Evolutionary conservation across 2,888 invertebrate species (phyloP), one percentile per base, ranked within the genome.

Genomic region (Sacculina carcini): DNA sequence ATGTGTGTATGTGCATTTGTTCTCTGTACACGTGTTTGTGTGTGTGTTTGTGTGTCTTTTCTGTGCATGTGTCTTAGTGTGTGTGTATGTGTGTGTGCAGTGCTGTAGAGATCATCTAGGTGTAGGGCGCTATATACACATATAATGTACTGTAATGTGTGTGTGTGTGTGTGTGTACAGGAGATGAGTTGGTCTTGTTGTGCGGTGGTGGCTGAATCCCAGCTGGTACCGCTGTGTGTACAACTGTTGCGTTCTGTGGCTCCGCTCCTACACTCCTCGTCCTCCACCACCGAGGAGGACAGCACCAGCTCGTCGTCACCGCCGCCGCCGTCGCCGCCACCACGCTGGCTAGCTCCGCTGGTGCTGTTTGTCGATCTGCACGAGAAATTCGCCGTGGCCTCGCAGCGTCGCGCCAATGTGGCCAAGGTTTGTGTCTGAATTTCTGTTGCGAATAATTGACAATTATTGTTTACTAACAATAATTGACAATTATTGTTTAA

Each of bases 301-400:
- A n/a, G n/a, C n/a, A n/a, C n/a, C n/a, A n/a, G n/a, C n/a, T n/a
- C n/a, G n/a, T 23, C 6, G 9, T 19, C 12, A n/a, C 29, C 31
- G 21, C 29, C 23, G 26, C n/a, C n/a, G n/a, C 24, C n/a, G n/a
- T n/a, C n/a, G n/a, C n/a, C 63, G 24, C 74, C 76, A 39, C 78
- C 78, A 0, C 76, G 76, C 58, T 84, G 83, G 84, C 63, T 83
- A 21, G 77, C 81, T 2, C 79, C 79, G 2, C 63, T 79, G 24
- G 67, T 83, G 19, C 66, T 83, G 9, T 67, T 84, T 21, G 70
- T 84, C 23, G 83, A 84, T 63, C 71, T 79, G 47, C 73, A 79
- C 58, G 80, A 82, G 57, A 81, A 79, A 65, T 76, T 80, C 12
- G 73, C 78, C 3, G 69, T 76, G 32, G 73, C 77, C 26, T 74